Percentiles rank a stretch among this genome's conserved stretches.
Conservation (phyloP, 2,888 invertebrate species). For the Sinelater perroti region DNA sequence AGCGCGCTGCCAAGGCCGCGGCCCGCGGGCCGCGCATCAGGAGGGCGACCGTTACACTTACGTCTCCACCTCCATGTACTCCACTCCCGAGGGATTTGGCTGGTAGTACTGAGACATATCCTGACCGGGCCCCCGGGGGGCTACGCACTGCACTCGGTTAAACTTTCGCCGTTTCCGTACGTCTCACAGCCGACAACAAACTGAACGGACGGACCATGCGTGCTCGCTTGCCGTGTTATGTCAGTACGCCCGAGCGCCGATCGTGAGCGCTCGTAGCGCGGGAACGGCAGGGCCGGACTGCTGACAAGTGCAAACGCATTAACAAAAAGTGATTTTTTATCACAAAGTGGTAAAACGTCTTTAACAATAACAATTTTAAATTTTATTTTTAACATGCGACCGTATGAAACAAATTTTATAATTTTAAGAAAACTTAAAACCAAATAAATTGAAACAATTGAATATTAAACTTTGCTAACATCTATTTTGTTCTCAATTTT, state of each 20-base stretch:
- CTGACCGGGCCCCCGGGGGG: slow-evolving; percentile 52
- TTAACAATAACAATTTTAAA: too few species aligned
- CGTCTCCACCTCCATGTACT: slow-evolving; percentile 48
- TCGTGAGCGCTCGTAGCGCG: slow-evolving; percentile 10
- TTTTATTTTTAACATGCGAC: too few species aligned
- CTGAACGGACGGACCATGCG: too few species aligned
- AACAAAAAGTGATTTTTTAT: too few species aligned
- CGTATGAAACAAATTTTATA: too few species aligned
- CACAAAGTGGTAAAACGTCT: too few species aligned
- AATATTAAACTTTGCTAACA: too few species aligned
- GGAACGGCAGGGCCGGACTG: slow-evolving; percentile 16
- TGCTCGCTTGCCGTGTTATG: slow-evolving; percentile 4
- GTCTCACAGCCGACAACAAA: slow-evolving; percentile 2
- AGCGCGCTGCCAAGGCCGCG: slow-evolving; percentile 20
- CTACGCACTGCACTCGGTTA: slow-evolving; percentile 47
- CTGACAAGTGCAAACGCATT: too few species aligned
- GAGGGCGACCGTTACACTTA: slow-evolving; percentile 44
- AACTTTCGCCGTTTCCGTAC: slow-evolving; percentile 8
- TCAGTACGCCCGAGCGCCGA: slow-evolving; percentile 12
- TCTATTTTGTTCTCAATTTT: too few species aligned
- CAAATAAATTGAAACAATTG: too few species aligned
- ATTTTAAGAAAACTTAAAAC: too few species aligned
- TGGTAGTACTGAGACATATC: slow-evolving; percentile 56
- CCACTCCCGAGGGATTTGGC: slow-evolving; percentile 36
- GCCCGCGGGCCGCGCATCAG: background rate